These are phyloP conservation scores for Oscheius sp. DNA, from an alignment of 2,888 invertebrate species.

Conservation along the genomic window DNA sequence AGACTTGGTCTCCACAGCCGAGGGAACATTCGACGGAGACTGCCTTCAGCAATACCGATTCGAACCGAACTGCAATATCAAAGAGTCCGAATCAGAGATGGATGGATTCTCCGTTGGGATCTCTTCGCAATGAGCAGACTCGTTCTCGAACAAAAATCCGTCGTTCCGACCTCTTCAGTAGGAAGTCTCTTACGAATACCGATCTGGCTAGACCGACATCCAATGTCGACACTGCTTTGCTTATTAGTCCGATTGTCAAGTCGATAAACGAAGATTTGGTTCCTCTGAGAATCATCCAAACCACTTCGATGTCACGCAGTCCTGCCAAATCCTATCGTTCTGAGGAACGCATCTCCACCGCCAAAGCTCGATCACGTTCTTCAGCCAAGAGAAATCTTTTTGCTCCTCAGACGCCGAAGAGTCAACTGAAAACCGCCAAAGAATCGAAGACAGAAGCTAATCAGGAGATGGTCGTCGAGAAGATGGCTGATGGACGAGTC, in stretches of 20 bases:
- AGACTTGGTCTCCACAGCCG: not conserved
- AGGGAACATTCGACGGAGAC: not conserved
- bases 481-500: not conserved
- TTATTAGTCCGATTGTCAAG: not conserved
- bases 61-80: not conserved
- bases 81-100: not conserved
- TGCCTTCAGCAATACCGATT: slow-evolving; percentile 8
- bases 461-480: slow-evolving; percentile 4
- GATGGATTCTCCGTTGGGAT: not conserved
- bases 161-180: slow-evolving; percentile 3
- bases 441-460: not conserved
- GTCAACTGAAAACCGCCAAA: not conserved
- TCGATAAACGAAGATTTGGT: not conserved
- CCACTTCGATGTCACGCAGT: not conserved
- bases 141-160: slow-evolving; percentile 4
- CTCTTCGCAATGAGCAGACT: not conserved
- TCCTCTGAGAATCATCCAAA: slow-evolving; percentile 1
- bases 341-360: not conserved
- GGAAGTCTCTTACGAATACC: not conserved
- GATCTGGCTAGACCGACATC: not conserved
- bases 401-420: not conserved
- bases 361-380: not conserved
- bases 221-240: not conserved
- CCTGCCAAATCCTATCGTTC: not conserved
- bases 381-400: not conserved